These are phyloP conservation scores for Lepisosteus osseus DNA, from an alignment of 2,113 vertebrate genomes.

Conservation along the genomic window DNA sequence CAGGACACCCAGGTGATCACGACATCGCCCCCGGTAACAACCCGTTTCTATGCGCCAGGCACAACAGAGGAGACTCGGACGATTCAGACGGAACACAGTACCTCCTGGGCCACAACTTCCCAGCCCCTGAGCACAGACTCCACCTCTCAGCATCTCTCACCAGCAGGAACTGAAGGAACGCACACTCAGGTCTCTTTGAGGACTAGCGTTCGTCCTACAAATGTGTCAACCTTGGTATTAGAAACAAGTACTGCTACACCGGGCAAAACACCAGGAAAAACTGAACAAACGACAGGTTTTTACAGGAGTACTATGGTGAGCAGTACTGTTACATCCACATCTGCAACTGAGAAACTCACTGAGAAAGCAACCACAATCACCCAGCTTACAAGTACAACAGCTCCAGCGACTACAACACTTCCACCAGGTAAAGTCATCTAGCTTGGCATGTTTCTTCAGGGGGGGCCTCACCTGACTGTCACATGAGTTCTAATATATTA, in stretches of 20 bases:
- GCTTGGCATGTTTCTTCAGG: too few species aligned
- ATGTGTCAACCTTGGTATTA: slow-evolving; percentile 23
- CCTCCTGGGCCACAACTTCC: background rate
- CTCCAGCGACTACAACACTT: background rate
- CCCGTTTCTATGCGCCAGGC: background rate
- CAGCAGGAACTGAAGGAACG: background rate
- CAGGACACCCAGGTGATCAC: background rate
- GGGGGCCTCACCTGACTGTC: too few species aligned
- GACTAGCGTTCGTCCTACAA: background rate
- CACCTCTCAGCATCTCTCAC: slow-evolving; percentile 21
- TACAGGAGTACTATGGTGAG: slow-evolving; percentile 30
- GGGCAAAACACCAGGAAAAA: slow-evolving; percentile 6
- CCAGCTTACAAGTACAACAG: background rate
- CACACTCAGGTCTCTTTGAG: slow-evolving; percentile 14
- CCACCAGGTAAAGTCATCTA: slow-evolving; percentile 49
- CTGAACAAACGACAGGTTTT: slow-evolving; percentile 13
- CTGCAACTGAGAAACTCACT: slow-evolving; percentile 27
- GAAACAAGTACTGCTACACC: slow-evolving; percentile 27
- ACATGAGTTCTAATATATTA: too few species aligned
- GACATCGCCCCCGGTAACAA: slow-evolving; percentile 14
- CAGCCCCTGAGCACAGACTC: background rate
- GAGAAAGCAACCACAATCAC: slow-evolving; percentile 28
- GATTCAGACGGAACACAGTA: slow-evolving; percentile 8
- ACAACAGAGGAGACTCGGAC: background rate
- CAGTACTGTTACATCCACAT: slow-evolving; percentile 26